A percentile compares a stretch with the other conserved stretches of the same genome.
phyloP scores from a whole-genome alignment of 2,888 invertebrate species.

The Cyrtodaria siliqua region DNA sequence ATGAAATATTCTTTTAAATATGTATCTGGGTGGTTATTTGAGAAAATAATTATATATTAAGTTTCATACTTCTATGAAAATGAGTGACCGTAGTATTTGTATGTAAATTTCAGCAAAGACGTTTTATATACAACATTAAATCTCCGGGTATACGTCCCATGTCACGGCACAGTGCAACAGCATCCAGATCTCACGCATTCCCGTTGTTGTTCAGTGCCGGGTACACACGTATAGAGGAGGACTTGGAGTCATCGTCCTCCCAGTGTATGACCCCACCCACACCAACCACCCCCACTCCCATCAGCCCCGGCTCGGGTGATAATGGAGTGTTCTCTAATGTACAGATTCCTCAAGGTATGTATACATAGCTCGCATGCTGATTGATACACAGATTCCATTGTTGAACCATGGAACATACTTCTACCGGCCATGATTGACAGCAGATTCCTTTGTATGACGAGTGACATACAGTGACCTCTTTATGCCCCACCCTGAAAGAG shows the following conservation, averaged over 20 bases:
- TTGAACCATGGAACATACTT: no score
- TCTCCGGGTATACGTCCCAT: constrained; percentile 94
- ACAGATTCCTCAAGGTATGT: constrained; percentile 49
- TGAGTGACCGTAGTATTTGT: no score
- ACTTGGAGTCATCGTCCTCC: constrained; percentile 73
- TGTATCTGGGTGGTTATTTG: no score
- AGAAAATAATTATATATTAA: no score
- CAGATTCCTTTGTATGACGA: no score
- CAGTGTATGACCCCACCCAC: constrained; percentile 84
- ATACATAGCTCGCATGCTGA: no score
- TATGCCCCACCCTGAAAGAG: no score
- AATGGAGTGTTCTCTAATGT: constrained; percentile 84
- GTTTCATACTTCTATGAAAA: no score
- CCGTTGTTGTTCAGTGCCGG: constrained; percentile 64
- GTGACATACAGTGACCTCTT: no score
- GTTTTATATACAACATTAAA: constrained; percentile 94
- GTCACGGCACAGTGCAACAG: constrained; percentile 79
- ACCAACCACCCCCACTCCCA: constrained; percentile 86
- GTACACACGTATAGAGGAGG: constrained; percentile 81
- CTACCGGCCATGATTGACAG: no score
- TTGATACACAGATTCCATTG: no score
- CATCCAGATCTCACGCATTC: constrained; percentile 74
- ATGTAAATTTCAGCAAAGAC: constrained; percentile 90
- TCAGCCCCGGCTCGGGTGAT: constrained; percentile 70
- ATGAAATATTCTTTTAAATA: no score